Base-by-base conservation (phyloP, 2,113 vertebrate species). In the Proteles cristata region DNA sequence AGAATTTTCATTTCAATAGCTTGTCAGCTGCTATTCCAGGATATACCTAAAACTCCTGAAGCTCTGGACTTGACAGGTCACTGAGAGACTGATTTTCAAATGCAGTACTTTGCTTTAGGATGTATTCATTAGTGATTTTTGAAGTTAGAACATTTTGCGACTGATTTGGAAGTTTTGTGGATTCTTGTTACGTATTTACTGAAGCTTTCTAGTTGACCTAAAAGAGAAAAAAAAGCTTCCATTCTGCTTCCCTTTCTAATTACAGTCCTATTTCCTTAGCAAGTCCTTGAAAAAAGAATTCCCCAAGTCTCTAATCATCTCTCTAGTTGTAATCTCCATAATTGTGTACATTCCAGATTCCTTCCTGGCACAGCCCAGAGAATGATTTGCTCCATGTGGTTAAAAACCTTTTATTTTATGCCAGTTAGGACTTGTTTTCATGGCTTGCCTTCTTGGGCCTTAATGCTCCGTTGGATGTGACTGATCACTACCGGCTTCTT, bases 161-260 rank as follows among this genome's bases (percentile, higher is more conserved):
- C 95, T 93, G 94, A 43, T 97, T 96, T 97, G 90, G 63, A 96
- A 96, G 96, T 94, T 97, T 97, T 89, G 31, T 53, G 33, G 90
- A 86, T 95, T 98, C 98, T 98, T 98, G 95, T 86, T 98, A 96
- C 73, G 58, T 96, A 95, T 98, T 98, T 98, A 98, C 94, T 77
- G 97, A 98, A 97, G 97, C 55, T 98, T 98, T 99, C 98, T 73
- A 98, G 86, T 97, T 98, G 95, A 97, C 96, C 97, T 98, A 97
- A 98, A 93, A 97, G 76, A 58, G 39, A 14, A 21, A 19, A 8
- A 35, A 39, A 5, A 15, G 74, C 85, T 95, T 98, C 97, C 88
- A 96, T 98, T 98, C 97, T 92, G 98, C 98, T 99, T 98, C 98
- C 97, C 97, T 97, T 98, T 98, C 98, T 99, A 99, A 99, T 99